phyloP scores from a whole-genome alignment of 37 sponge, comb jelly and placozoan genomes.

The Mnemiopsis leidyi region DNA sequence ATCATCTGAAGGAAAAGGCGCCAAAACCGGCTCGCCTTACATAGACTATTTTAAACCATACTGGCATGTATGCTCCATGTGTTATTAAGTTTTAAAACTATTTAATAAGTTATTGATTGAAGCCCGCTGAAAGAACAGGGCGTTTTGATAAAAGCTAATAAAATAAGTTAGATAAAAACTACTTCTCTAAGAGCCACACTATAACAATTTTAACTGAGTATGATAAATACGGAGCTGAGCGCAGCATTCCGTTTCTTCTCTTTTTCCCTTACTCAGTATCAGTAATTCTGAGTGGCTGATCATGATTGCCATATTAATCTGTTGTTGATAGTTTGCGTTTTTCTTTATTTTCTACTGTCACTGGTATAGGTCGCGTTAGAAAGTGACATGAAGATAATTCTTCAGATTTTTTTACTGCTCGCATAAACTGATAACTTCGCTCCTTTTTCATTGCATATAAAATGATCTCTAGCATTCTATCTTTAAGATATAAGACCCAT shows the following conservation, averaged over 20 bases:
- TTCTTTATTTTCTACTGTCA: not conserved
- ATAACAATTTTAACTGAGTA: not conserved
- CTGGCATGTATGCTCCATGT: not conserved
- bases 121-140: not conserved
- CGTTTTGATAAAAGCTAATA: too few relatives aligned
- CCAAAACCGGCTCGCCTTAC: too few relatives aligned
- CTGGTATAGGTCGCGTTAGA: not conserved
- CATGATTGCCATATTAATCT: not conserved
- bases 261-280: not conserved
- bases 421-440: not conserved
- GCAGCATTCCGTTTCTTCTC: not conserved
- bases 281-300: not conserved
- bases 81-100: not conserved
- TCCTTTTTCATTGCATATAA: not conserved
- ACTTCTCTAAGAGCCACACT: not conserved
- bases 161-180: not conserved
- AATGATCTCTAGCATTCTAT: not conserved
- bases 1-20: not conserved
- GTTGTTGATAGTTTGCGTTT: not conserved
- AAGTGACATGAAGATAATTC: not conserved
- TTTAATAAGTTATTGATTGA: not conserved
- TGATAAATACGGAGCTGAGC: too few relatives aligned
- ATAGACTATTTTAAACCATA: too few relatives aligned
- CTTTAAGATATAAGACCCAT: not conserved
- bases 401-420: not conserved